A percentile compares a stretch with the other conserved stretches of the same genome.
These are phyloP conservation scores for Zaprionus nigranus DNA, from an alignment of 1,140 invertebrate genomes.

Conservation along the genomic window DNA sequence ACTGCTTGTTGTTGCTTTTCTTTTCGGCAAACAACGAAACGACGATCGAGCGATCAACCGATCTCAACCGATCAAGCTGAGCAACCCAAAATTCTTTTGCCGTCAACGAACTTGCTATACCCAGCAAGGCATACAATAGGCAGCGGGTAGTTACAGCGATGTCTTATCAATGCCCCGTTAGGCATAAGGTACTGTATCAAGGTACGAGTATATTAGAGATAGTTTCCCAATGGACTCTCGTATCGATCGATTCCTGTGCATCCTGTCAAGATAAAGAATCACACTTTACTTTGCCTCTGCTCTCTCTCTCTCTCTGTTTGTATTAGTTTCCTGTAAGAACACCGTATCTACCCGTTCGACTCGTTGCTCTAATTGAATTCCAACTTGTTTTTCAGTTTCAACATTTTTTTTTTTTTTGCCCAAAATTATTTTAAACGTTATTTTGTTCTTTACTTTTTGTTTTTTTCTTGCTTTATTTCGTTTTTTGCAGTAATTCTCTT, in stretches of 20 bases:
- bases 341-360: slow-evolving; percentile 6
- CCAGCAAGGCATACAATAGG: neutral
- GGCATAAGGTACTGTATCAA: neutral
- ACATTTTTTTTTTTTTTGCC: slow-evolving; percentile 7
- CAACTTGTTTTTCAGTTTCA: neutral
- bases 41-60: slow-evolving; percentile 3
- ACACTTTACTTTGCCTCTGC: too few species aligned
- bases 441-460: slow-evolving; percentile 21
- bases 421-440: slow-evolving; percentile 53
- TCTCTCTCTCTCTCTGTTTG: too few species aligned
- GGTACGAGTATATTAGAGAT: neutral
- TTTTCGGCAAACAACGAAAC: slow-evolving; percentile 17
- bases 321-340: neutral
- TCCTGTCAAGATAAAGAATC: neutral
- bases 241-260: neutral
- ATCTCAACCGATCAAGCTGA: slow-evolving; percentile 15
- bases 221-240: neutral
- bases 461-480: neutral
- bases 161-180: neutral
- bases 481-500: slow-evolving; percentile 49
- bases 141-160: neutral
- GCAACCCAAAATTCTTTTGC: slow-evolving; percentile 16
- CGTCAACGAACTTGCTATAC: slow-evolving; percentile 35
- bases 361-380: neutral
- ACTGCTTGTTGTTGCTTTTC: slow-evolving; percentile 37